A percentile compares a stretch with the other conserved stretches of the same genome.
Conservation (phyloP, 2,888 invertebrate species). For the Cheiracanthium punctorium region DNA sequence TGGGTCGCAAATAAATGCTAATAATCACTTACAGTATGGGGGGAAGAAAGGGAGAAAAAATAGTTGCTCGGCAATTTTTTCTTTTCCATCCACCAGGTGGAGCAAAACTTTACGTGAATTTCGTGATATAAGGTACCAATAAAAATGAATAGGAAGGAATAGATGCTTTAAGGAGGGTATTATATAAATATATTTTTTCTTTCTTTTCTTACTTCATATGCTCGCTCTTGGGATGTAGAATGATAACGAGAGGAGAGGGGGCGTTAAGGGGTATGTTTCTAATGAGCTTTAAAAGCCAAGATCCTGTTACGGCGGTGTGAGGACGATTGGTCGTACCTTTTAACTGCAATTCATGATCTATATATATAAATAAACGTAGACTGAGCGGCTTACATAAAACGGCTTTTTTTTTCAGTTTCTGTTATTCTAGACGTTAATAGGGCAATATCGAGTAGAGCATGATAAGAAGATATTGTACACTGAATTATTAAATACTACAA, state of each 20-base stretch:
- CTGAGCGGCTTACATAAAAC: conserved; percentile 29
- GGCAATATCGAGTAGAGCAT: neutral
- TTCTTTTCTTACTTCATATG: conserved; percentile 18
- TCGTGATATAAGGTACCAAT: conserved; percentile 55
- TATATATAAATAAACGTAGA: conserved; percentile 43
- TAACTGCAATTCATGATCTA: conserved; percentile 24
- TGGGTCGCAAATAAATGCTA: conserved; percentile 60
- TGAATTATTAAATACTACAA: neutral
- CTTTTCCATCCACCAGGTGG: conserved; percentile 45
- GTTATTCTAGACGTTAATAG: conserved; percentile 9
- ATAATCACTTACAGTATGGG: conserved; percentile 32
- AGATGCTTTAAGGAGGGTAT: conserved; percentile 27
- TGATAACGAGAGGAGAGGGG: conserved; percentile 30
- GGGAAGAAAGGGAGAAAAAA: neutral
- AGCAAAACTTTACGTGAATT: conserved; percentile 47
- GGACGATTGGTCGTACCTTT: conserved; percentile 24
- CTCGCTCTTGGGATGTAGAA: conserved; percentile 16
- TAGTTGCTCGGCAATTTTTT: conserved; percentile 9
- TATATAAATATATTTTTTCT: neutral
- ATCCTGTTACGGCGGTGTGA: conserved; percentile 50
- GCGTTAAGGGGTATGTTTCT: conserved; percentile 18
- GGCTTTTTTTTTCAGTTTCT: conserved; percentile 32
- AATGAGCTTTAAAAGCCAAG: conserved; percentile 49
- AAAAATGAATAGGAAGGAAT: conserved; percentile 36
- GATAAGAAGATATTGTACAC: neutral